Conservation (phyloP, 2,888 invertebrate genomes). For the Tholera decimalis region DNA sequence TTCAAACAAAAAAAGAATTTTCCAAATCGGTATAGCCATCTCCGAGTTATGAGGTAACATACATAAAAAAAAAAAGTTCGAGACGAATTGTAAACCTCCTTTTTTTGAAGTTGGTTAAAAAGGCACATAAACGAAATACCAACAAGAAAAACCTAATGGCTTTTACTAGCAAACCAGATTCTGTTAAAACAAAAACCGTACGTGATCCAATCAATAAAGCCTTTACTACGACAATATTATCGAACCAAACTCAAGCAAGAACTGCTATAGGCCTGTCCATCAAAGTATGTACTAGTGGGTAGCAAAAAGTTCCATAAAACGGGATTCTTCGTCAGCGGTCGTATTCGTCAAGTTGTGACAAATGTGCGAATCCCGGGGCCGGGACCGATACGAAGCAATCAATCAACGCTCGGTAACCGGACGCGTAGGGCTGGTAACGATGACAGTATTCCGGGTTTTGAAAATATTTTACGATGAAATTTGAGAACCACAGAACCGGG, state of each 20-base stretch:
- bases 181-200: constrained; percentile 20
- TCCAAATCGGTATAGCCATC: too few relatives aligned
- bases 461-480: neutral
- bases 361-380: constrained; percentile 71
- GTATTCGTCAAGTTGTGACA: constrained; percentile 73
- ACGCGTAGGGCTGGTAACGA: constrained; percentile 27
- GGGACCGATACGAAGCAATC: constrained; percentile 69
- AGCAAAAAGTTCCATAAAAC: constrained; percentile 61
- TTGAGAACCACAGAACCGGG: too few relatives aligned
- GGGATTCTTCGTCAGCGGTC: constrained; percentile 65
- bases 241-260: constrained; percentile 30
- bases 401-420: constrained; percentile 66
- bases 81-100: too few relatives aligned
- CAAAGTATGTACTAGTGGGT: constrained; percentile 36
- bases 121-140: too few relatives aligned
- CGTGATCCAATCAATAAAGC: constrained; percentile 53
- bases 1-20: too few relatives aligned
- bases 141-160: too few relatives aligned
- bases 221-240: constrained; percentile 35
- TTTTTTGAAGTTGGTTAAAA: too few relatives aligned
- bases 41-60: too few relatives aligned
- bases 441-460: constrained; percentile 27
- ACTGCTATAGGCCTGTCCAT: constrained; percentile 31
- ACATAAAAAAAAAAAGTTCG: too few relatives aligned
- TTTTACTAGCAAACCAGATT: neutral